Evolutionary conservation across 2,797 vertebrate species (phyloP), one percentile per base, ranked within the genome.

Genomic region (Manis javanica): DNA sequence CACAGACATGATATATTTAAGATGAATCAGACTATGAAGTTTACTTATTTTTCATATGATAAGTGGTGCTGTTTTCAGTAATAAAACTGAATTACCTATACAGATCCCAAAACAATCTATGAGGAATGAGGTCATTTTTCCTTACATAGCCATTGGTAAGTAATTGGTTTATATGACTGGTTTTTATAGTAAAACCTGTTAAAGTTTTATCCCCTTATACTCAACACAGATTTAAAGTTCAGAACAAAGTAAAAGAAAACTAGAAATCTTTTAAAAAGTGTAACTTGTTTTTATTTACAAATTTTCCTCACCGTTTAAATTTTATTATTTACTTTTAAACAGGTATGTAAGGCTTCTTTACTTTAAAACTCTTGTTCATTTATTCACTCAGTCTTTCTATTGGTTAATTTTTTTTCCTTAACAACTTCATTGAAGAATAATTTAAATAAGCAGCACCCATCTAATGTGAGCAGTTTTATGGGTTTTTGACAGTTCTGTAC

Each of bases 101-200:
- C 21, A 66, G 78, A 79, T 87, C 63, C 51, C 10, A 68, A 93
- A 87, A 83, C 68, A 94, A 61, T 64, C 57, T 86, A 1, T 81
- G 61, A 90, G 75, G 39, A 83, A 78, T 18, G 37, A 72, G 61
- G 31, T 72, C 34, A 82, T 89, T 81, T 71, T 88, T 91, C 63
- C 34, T 93, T 59, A 59, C 55, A 16, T 74, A 64, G 39, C n/a
- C 18, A 29, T 46, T 64, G 57, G 82, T 91, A 89, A 71, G 39
- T 53, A 92, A 79, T 92, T 83, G 64, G 15, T 79, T 84, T 71
- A 4, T 91, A 9, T 82, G 74, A 77, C 87, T 26, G 7, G 23
- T 68, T 74, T 96, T 95, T 82, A 68, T 83, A 83, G 34, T 90
- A 78, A 74, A 89, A 89, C 26, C 29, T 95, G 46, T 75, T 85